Conservation (phyloP, 2,797 vertebrate genomes). For the Furcifer pardalis region DNA sequence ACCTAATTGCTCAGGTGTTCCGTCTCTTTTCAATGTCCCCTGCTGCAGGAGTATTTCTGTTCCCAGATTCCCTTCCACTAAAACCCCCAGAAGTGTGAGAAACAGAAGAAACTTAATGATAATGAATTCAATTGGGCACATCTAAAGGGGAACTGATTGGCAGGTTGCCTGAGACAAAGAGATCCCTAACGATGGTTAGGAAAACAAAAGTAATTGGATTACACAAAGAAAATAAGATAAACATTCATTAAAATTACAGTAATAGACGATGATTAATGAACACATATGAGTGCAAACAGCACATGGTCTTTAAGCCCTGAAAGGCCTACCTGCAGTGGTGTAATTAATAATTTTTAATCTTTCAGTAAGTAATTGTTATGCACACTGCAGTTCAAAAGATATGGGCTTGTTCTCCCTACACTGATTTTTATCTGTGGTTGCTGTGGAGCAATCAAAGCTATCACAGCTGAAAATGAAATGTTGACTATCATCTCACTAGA, state of each 20-base stretch:
- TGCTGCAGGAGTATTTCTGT: constrained; percentile 57
- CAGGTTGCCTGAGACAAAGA: constrained; percentile 72
- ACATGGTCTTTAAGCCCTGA: constrained; percentile 44
- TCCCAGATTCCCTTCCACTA: constrained; percentile 66
- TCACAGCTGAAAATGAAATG: constrained; percentile 57
- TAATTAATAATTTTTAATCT: constrained; percentile 62
- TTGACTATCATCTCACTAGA: constrained; percentile 14
- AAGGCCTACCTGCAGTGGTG: constrained; percentile 52
- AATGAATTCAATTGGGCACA: constrained; percentile 82
- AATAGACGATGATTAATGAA: constrained; percentile 79
- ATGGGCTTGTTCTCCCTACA: constrained; percentile 43
- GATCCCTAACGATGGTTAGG: constrained; percentile 68
- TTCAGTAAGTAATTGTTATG: constrained; percentile 53
- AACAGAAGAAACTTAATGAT: constrained; percentile 76
- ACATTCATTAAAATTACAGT: constrained; percentile 79
- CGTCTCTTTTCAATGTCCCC: constrained; percentile 58
- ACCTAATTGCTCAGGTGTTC: constrained; percentile 72
- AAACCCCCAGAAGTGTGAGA: constrained; percentile 71
- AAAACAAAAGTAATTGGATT: constrained; percentile 80
- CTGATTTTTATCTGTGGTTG: constrained; percentile 65
- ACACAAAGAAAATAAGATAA: constrained; percentile 81
- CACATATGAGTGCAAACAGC: constrained; percentile 43
- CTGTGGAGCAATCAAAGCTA: constrained; percentile 57
- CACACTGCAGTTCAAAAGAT: constrained; percentile 38
- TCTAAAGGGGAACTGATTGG: constrained; percentile 73